phyloP scores from a whole-genome alignment of 2,888 invertebrate species.

The Halictus ligatus region DNA sequence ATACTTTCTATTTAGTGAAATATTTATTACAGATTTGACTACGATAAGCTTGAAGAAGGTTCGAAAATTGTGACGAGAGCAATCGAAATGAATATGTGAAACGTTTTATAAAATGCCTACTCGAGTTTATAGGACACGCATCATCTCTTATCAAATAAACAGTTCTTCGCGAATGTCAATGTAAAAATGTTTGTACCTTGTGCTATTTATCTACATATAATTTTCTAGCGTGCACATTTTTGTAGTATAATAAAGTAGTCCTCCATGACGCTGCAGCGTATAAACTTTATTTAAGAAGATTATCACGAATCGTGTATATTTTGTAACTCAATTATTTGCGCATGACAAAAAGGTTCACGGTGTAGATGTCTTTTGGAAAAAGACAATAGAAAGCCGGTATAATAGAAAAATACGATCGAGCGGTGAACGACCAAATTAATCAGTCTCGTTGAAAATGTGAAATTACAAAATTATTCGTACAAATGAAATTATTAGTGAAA shows the following conservation, averaged over 20 bases:
- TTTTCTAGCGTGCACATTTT: not conserved
- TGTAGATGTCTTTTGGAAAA: not conserved
- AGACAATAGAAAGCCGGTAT: constrained; percentile 30
- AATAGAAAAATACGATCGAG: constrained; percentile 28
- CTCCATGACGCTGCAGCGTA: not conserved
- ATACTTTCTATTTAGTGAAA: not conserved
- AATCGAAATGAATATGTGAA: not conserved
- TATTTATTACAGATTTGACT: constrained; percentile 30
- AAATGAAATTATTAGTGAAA: constrained; percentile 1
- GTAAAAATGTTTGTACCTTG: not conserved
- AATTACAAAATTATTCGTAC: constrained; percentile 34
- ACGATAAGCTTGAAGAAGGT: not conserved
- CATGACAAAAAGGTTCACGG: not conserved
- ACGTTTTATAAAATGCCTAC: not conserved
- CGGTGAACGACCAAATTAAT: constrained; percentile 8
- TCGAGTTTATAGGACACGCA: not conserved
- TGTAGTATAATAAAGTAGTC: not conserved
- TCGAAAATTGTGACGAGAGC: not conserved
- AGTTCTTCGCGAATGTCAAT: not conserved
- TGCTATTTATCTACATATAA: not conserved
- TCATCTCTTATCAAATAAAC: not conserved
- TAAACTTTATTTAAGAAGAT: not conserved
- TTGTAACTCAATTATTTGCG: not conserved
- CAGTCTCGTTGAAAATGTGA: not conserved
- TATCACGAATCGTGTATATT: not conserved